Base-by-base conservation (phyloP, 2,888 invertebrate species). In the Ichneumoninae sp. region DNA sequence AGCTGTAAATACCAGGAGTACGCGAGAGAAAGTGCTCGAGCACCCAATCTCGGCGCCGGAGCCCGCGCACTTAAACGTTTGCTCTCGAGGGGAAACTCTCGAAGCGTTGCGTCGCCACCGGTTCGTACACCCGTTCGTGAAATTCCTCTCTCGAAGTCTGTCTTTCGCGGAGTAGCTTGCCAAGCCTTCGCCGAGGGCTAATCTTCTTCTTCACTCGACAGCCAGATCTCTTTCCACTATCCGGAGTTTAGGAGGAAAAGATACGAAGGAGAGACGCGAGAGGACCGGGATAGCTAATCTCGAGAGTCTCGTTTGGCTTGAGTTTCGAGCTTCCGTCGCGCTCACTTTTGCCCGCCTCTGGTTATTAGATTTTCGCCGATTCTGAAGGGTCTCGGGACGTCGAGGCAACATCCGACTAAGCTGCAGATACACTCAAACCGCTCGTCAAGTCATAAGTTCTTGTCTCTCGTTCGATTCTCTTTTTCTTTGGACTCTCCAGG, bases 31-130 rank as follows among this genome's bases (percentile, higher is more conserved):
- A 82, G 75, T 71, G 26, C 71, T 79, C 75, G 71, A 71, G 75
- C 62, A 79, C 70, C 75, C 78, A 84, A 84, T 84, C 82, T 82
- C 84, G 84, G 65, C 79, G 79, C 75, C 79, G 78, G 82, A 62
- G 62, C 33, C 78, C 60, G 69, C 82, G 78, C 71, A 84, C 78
- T 82, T 75, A 40, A 65, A 70, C 82, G 75, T 75, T 79, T 68
- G 30, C 75, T 82, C 60, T 74, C 44, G 19, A 57, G 62, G 62
- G 47, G 66, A 65, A 33, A 40, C 65, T 68, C 70, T 70, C 36
- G 52, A 79, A 71, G 71, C 77, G 80, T 80, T 52, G 60, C 68
- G 83, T 80, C 80, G 69, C 77, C 77, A 16, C 6, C 72, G 52
- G 76, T 84, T 80, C 80, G 54, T 65, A 80, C 68, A 52, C 71